Evolutionary conservation across 2,113 vertebrate species (phyloP).

Genomic region (Mellivora capensis): DNA sequence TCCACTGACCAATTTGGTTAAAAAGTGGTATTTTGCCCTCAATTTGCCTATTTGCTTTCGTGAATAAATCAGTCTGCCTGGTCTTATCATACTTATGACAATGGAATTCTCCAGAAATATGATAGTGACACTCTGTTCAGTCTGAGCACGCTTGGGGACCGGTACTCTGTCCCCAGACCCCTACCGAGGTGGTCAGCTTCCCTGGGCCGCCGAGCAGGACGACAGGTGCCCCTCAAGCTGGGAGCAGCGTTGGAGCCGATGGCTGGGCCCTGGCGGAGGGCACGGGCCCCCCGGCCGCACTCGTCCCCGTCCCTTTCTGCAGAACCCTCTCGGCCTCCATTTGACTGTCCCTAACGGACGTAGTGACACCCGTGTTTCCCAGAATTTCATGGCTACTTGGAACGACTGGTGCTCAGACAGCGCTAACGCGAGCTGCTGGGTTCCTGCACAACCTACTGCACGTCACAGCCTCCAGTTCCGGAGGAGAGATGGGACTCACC

Average conservation of each 20-base stretch:
- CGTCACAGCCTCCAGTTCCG: neutral
- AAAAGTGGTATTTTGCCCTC: neutral
- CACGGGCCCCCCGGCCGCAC: too few species aligned
- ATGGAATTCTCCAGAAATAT: neutral
- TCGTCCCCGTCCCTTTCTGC: neutral
- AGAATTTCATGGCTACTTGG: neutral
- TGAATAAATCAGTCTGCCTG: neutral
- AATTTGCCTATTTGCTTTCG: accelerated
- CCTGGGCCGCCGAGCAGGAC: accelerated
- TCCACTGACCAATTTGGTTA: neutral
- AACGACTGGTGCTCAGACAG: neutral
- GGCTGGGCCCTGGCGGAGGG: too few species aligned
- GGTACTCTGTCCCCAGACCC: too few species aligned
- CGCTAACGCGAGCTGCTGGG: neutral
- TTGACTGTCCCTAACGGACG: neutral
- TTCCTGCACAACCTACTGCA: neutral
- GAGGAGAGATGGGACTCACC: neutral
- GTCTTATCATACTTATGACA: neutral
- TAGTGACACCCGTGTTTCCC: neutral
- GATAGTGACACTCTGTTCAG: neutral
- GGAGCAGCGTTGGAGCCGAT: neutral
- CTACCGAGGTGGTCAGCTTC: accelerated
- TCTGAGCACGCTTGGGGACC: neutral
- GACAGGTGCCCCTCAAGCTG: too few species aligned
- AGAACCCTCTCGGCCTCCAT: too few species aligned